A percentile compares a stretch with the other conserved stretches of the same genome.
Conservation (phyloP, 2,797 vertebrate species). For the Gila robusta region DNA sequence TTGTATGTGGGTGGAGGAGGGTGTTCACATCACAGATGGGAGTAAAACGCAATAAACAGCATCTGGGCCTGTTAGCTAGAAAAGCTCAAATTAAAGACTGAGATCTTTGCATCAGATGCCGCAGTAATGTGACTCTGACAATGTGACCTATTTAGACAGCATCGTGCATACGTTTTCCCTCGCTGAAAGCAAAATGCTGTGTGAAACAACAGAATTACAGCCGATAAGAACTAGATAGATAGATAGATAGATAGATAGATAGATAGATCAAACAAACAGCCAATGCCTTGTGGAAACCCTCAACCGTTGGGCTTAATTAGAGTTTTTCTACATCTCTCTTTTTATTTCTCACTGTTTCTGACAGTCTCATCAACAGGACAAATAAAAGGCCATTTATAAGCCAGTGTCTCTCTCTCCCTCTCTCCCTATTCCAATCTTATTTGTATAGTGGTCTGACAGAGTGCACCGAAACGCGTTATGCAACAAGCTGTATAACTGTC, state of each 20-base stretch:
- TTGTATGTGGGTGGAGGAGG: background rate
- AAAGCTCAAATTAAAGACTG: background rate
- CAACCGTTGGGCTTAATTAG: background rate
- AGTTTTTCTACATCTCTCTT: background rate
- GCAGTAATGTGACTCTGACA: background rate
- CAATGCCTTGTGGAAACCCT: background rate
- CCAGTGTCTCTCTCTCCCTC: background rate
- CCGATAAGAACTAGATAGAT: background rate
- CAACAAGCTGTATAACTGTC: constrained; percentile 15
- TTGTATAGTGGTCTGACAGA: constrained; percentile 34
- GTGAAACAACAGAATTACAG: background rate
- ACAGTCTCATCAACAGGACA: constrained; percentile 5
- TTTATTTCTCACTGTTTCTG: background rate
- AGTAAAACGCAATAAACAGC: background rate
- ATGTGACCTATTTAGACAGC: background rate
- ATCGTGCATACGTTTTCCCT: background rate
- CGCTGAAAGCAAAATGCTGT: background rate
- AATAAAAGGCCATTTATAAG: background rate
- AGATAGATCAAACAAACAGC: background rate
- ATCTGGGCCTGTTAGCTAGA: background rate
- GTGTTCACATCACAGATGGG: background rate
- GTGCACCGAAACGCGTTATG: constrained; percentile 18
- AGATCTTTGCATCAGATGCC: background rate
- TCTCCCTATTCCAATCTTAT: background rate
- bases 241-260: no score